Evolutionary conservation across 2,113 vertebrate genomes (phyloP), one percentile per base, ranked within the genome.

Genomic region (Ascaphus truei): DNA sequence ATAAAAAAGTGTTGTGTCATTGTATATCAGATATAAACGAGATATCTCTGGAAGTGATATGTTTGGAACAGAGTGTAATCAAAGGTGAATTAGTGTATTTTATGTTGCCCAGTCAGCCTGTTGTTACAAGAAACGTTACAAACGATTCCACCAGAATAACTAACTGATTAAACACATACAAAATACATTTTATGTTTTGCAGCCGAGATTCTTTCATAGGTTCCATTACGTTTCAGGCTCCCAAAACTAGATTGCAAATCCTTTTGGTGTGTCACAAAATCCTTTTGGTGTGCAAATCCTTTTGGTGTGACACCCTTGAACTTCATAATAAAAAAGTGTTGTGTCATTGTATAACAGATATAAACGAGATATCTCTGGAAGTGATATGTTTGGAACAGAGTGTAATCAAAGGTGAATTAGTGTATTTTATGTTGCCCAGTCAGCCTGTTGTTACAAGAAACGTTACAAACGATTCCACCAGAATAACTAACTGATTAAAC

Each of bases 11-110:
- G 64, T 83, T 78, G 74, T 67, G 72, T 79, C 68, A 9, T 73
- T 76, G 27, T 36, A 76, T 0, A 0, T 71, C 66, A 77, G 78
- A 79, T 82, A 77, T 71, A 80, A 83, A 84, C 25, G 57, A 81
- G 79, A 82, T 79, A 69, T 84, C 69, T 81, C 84, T 83, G 74
- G 77, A 79, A 83, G 77, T 62, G 81, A 83, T 81, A 79, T 74
- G 13, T n/a, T 41, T 83, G 58, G 50, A 80, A 75, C 68, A 80
- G 76, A 82, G 74, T 68, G 43, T 80, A 86, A 79, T 83, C 72
- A 78, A 84, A 83, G 76, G 64, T 22, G 62, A 86, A 84, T 65
- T 77, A 66, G 27, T 76, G 23, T 84, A 67, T 88, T 84, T 85
- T 81, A 79, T 77, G 72, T 79, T 78, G 56, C 56, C 16, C 47